Evolutionary conservation across 2,797 vertebrate genomes (phyloP), one percentile per base, ranked within the genome.

Genomic region (Hydrocynus forskahlii): DNA sequence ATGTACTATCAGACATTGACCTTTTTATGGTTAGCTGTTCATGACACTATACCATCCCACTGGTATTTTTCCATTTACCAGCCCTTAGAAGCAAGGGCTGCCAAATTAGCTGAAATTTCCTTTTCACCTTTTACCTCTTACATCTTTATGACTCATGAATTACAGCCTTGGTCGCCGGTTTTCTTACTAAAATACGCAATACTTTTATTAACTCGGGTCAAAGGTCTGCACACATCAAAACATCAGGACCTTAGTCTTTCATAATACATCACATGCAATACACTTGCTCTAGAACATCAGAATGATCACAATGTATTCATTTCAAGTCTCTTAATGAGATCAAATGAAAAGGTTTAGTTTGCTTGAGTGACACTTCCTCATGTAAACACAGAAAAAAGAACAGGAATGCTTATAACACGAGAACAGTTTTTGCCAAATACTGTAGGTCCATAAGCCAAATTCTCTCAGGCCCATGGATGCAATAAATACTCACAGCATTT

Each of bases 401-500:
- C 14, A 7, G 35, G 43, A 52, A 40, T 52, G 48, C 23, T 43
- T 19, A 43, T 29, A 7, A 50, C 70, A 4, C 17, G 4, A 80
- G 40, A 9, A 59, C 48, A 73, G 12, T 29, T 19, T 73, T 40
- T 73, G 2, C 50, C 50, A 55, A 29, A 57, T 74, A 54, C n/a
- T n/a, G n/a, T n/a, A n/a, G 45, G 72, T 2, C 72, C 38, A n/a
- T 45, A 60, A 43, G 55, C 38, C 25, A 43, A 43, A 64, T 23
- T 79, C 29, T 67, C 60, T 40, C 13, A 40, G 79, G 50, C 43
- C 63, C 23, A 57, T 8, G 29, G 52, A 48, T 54, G 17, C 78
- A 84, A 87, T 81, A 89, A 88, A 74, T 81, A 86, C 59, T 90
- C 79, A 88, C 86, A 89, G 83, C 75, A 86, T 82, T 55, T 80